A percentile compares a stretch with the other conserved stretches of the same genome.
phyloP scores from a whole-genome alignment of 35 echinoderm and acorn worm genomes.

The Antedon bifida region DNA sequence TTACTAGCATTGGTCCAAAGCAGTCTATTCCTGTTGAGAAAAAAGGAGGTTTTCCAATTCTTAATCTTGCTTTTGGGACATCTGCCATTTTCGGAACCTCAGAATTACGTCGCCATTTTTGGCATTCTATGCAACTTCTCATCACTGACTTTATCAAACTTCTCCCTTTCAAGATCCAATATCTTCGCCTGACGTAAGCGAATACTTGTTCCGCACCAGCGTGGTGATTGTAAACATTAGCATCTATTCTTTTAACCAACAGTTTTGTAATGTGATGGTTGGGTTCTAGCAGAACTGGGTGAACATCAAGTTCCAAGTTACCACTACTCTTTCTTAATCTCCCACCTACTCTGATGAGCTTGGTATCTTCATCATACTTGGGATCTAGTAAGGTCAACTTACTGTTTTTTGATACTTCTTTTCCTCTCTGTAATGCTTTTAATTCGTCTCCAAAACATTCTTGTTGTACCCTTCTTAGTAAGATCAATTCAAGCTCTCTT shows the following conservation, averaged over 20 bases:
- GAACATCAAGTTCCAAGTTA: background rate
- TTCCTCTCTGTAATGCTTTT: constrained; percentile 5
- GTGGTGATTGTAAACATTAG: constrained; percentile 5
- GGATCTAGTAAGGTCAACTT: constrained; percentile 5
- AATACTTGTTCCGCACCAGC: constrained; percentile 22
- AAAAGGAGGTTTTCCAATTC: constrained; percentile 30
- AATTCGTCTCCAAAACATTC: constrained; percentile 3
- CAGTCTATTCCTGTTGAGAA: constrained; percentile 32
- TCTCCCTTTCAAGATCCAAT: constrained; percentile 25
- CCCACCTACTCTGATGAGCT: constrained; percentile 18
- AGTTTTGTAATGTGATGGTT: constrained; percentile 2
- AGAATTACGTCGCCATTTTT: constrained; percentile 9
- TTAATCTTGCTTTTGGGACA: constrained; percentile 24
- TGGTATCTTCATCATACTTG: constrained; percentile 3
- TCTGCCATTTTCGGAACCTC: constrained; percentile 33
- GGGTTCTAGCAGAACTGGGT: constrained; percentile 10
- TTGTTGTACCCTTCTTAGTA: background rate
- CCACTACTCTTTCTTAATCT: background rate
- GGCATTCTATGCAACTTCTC: constrained; percentile 14
- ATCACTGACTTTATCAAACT: constrained; percentile 3
- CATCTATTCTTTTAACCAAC: background rate
- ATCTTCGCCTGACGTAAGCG: constrained; percentile 3
- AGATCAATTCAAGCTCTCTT: background rate
- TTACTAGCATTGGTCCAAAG: constrained; percentile 35
- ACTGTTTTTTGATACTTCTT: constrained; percentile 1